A percentile compares a stretch with the other conserved stretches of the same genome.
Evolutionary conservation across 2,113 vertebrate genomes (phyloP).

Genomic region (Oplegnathus fasciatus): DNA sequence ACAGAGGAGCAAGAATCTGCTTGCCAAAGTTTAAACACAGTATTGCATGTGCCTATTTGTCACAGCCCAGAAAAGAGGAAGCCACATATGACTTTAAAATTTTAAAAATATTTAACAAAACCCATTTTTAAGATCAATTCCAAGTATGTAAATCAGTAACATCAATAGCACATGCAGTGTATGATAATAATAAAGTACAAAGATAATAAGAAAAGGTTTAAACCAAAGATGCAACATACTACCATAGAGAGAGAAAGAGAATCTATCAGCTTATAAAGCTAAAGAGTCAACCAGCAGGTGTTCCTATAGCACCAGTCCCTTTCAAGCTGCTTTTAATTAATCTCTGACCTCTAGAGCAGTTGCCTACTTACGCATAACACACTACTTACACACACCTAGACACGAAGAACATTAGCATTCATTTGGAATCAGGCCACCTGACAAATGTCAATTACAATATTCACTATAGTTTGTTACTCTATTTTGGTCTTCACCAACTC

Average conservation of each 20-base stretch:
- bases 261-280: background rate
- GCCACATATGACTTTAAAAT: background rate
- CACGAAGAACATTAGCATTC: background rate
- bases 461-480: background rate
- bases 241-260: background rate
- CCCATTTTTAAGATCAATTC: no score
- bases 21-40: no score
- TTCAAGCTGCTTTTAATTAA: constrained; percentile 4
- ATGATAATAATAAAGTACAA: background rate
- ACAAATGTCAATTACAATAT: background rate
- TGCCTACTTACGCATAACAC: background rate
- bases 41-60: no score
- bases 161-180: background rate
- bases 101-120: no score
- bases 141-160: background rate
- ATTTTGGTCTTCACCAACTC: background rate
- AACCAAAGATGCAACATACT: no score
- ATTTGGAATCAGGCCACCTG: background rate
- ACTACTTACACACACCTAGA: background rate
- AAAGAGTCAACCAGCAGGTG: background rate
- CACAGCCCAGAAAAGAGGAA: background rate
- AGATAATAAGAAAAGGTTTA: background rate
- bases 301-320: background rate
- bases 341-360: background rate
- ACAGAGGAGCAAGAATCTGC: no score